These are phyloP conservation scores for Tragelaphus imberbis DNA, from an alignment of 2,113 vertebrate genomes.

Conservation along the genomic window DNA sequence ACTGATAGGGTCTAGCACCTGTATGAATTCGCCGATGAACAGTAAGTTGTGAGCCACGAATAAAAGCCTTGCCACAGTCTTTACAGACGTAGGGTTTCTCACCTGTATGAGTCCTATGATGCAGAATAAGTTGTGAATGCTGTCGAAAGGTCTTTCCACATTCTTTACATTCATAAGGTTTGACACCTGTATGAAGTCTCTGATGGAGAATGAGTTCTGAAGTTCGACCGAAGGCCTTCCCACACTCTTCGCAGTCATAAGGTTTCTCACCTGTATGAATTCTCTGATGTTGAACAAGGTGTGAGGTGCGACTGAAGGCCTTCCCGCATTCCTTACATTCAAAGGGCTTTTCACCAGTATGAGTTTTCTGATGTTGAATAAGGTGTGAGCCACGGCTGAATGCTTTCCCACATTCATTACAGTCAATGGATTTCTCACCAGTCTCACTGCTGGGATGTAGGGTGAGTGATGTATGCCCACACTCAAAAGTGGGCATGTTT, in stretches of 20 bases:
- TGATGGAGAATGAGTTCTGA: slow-evolving; percentile 65
- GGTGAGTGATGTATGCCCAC: neutral
- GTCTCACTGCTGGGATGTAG: neutral
- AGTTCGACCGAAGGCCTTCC: slow-evolving; percentile 65
- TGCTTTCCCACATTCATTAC: slow-evolving; percentile 39
- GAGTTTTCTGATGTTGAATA: slow-evolving; percentile 57
- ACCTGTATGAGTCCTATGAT: slow-evolving; percentile 66
- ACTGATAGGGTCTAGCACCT: slow-evolving; percentile 71
- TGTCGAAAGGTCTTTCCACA: slow-evolving; percentile 68
- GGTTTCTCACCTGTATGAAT: slow-evolving; percentile 68
- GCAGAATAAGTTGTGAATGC: slow-evolving; percentile 79
- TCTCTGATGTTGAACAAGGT: slow-evolving; percentile 63
- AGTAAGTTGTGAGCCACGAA: slow-evolving; percentile 76
- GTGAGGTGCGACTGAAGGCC: slow-evolving; percentile 51
- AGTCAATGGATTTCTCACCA: neutral
- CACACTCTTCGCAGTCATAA: slow-evolving; percentile 64
- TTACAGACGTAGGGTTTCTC: slow-evolving; percentile 81
- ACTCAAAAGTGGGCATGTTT: neutral
- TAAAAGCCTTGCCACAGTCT: slow-evolving; percentile 83
- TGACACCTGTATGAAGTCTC: slow-evolving; percentile 65
- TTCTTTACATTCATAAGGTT: slow-evolving; percentile 67
- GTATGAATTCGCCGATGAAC: slow-evolving; percentile 73
- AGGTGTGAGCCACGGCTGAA: slow-evolving; percentile 26
- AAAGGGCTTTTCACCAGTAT: slow-evolving; percentile 53
- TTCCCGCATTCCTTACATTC: slow-evolving; percentile 58